Evolutionary conservation across 2,888 invertebrate genomes (phyloP), one percentile per base, ranked within the genome.

Genomic region (Aphrophora alni): DNA sequence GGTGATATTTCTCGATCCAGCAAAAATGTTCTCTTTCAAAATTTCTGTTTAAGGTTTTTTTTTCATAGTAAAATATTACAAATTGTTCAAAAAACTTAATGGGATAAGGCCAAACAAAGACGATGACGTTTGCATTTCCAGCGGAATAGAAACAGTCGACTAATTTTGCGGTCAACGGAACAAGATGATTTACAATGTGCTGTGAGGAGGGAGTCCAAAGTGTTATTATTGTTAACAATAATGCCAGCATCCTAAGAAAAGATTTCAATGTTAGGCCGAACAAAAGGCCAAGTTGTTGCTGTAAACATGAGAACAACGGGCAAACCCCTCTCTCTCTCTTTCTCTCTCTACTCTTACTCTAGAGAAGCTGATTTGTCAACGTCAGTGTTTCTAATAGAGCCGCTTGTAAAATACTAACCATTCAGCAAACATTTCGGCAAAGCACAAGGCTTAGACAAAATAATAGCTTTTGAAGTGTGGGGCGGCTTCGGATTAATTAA

Each of bases 291-390:
- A 59, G 59, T 59, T 59, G 59, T 59, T 59, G 59, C 21, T 59
- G 59, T 59, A 59, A 59, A 59, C 59, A 59, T 21, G 59, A 59
- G 59, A 59, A 59, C 59, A 59, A 59, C 59, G 59, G 59, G 21
- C 10, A 59, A 59, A 21, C 59, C 14, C 14, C 44, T 59, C 59
- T 59, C 59, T 59, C 59, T n/a, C 59, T 21, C 21, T 21, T 3
- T 59, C n/a, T 59, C 59, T 59, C 44, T 59, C 59, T n/a, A n/a
- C 59, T 59, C 59, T 59, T 21, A 2, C 59, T 59, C 59, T 59
- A 10, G 59, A 21, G 71, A 27, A 77, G 71, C 71, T 77, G 77
- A 77, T 77, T 44, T 77, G 77, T 77, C 77, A 77, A 70, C 70
- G 77, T 77, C 77, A 77, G 69, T 59, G 59, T 59, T 59, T 59